Percentiles rank a stretch among this genome's conserved stretches.
These are phyloP conservation scores for Cantharis lateralis DNA, from an alignment of 2,888 invertebrate genomes.

Conservation along the genomic window DNA sequence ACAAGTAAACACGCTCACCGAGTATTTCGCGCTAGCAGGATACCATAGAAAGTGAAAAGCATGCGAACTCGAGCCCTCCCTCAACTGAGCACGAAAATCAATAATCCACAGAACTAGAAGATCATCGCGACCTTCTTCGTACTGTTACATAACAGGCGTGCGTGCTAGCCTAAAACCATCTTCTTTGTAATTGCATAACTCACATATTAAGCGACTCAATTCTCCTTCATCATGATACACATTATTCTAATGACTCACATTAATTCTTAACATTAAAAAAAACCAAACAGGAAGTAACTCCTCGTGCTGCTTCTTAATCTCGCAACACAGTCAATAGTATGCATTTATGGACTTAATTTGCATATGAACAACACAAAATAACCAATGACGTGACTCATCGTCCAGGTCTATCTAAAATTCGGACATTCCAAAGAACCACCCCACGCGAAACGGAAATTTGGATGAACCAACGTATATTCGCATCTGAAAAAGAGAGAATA, in stretches of 20 bases:
- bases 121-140: slow-evolving; percentile 17
- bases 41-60: slow-evolving; percentile 46
- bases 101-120: slow-evolving; percentile 11
- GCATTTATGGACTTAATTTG: background rate
- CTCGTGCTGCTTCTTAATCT: background rate
- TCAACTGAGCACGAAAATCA: slow-evolving; percentile 7
- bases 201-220: background rate
- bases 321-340: background rate
- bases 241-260: slow-evolving; percentile 13
- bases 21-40: slow-evolving; percentile 25
- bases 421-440: background rate
- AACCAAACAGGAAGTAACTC: slow-evolving; percentile 4
- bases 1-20: background rate
- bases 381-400: background rate
- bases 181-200: slow-evolving; percentile 7
- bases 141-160: slow-evolving; percentile 17
- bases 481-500: background rate
- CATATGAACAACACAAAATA: background rate
- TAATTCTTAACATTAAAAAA: slow-evolving; percentile 9
- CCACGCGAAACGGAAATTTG: background rate
- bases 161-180: background rate
- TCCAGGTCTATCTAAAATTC: background rate
- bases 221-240: background rate
- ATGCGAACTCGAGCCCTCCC: slow-evolving; percentile 5
- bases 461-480: background rate